Evolutionary conservation across 1,140 invertebrate species (phyloP), one percentile per base, ranked within the genome.

Genomic region (Conus betulinus): DNA sequence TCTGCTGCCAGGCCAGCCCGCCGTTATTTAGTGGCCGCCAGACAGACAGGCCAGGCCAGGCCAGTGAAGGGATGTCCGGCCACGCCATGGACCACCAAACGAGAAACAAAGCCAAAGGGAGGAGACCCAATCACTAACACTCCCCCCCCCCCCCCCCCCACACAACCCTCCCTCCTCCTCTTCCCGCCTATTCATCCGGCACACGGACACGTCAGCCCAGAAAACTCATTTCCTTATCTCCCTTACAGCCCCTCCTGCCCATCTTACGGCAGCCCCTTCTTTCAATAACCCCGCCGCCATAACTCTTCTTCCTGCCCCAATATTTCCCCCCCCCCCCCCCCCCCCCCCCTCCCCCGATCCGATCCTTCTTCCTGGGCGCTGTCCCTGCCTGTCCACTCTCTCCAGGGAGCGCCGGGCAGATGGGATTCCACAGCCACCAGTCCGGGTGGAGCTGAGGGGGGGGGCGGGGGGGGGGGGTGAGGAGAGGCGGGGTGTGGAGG

Each of bases 171-270:
- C 71, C 71, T 23, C 71, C 71, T 10, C 71, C 71, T 76, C 71
- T 25, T 13, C 76, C 39, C 39, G 23, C 13, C 39, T 10, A 53
- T 52, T 51, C 79, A 78, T 39, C 10, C 25, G 8, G 11, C 10
- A 8, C 79, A 23, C 51, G 17, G 51, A 11, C 39, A 81, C 79
- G 51, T 53, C 79, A 53, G 27, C 51, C 39, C 79, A 11, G 10
- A 53, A 81, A 81, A 53, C 82, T 84, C 82, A 84, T 84, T 84
- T 84, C 82, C 82, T 53, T 84, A 84, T 84, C 82, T 63, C 53
- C 82, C 55, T 27, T 39, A 84, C 82, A 84, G 57, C 79, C 51
- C 23, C 67, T 71, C 67, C 23, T 71, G 67, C 67, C 67, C 67
- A 71, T 71, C 67, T 71, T 71, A 71, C 67, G 20, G 67, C 15